Conservation (phyloP, 2,888 invertebrate genomes). For the Tinea trinotella region DNA sequence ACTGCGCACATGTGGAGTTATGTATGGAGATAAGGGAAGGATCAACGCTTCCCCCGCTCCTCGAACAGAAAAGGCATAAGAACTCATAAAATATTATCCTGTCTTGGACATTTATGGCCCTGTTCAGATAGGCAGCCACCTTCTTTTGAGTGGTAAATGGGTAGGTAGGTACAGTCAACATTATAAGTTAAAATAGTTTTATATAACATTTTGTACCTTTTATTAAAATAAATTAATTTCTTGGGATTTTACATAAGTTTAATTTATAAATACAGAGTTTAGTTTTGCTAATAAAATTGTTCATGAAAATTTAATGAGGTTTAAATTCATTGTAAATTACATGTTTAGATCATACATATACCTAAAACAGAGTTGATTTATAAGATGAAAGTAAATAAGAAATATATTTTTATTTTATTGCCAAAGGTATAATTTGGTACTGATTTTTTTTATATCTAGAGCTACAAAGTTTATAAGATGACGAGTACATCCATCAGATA, state of each 20-base stretch:
- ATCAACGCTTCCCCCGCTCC: slow-evolving; percentile 37
- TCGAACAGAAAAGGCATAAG: slow-evolving; percentile 32
- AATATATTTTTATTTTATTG: not conserved
- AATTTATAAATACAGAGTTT: too few relatives aligned
- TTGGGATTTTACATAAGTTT: too few relatives aligned
- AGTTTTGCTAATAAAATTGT: too few relatives aligned
- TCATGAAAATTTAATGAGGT: too few relatives aligned
- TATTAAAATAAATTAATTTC: too few relatives aligned
- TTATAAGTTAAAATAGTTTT: not conserved
- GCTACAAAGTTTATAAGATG: slow-evolving; percentile 12
- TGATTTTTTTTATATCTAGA: slow-evolving; percentile 1
- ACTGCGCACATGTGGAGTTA: slow-evolving; percentile 56
- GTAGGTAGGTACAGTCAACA: not conserved
- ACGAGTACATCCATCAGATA: slow-evolving; percentile 53
- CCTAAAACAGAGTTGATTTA: too few relatives aligned
- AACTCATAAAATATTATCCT: slow-evolving; percentile 68
- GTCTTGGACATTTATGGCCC: slow-evolving; percentile 59
- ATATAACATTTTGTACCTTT: too few relatives aligned
- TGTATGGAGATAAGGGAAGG: slow-evolving; percentile 45
- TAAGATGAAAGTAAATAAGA: too few relatives aligned
- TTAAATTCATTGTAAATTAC: too few relatives aligned
- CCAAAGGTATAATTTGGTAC: slow-evolving; percentile 1
- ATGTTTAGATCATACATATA: too few relatives aligned
- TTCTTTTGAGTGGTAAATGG: slow-evolving; percentile 14
- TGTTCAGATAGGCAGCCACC: slow-evolving; percentile 15